These are phyloP conservation scores for Euura saliciscinereae DNA, from an alignment of 1,140 invertebrate genomes.

Conservation along the genomic window DNA sequence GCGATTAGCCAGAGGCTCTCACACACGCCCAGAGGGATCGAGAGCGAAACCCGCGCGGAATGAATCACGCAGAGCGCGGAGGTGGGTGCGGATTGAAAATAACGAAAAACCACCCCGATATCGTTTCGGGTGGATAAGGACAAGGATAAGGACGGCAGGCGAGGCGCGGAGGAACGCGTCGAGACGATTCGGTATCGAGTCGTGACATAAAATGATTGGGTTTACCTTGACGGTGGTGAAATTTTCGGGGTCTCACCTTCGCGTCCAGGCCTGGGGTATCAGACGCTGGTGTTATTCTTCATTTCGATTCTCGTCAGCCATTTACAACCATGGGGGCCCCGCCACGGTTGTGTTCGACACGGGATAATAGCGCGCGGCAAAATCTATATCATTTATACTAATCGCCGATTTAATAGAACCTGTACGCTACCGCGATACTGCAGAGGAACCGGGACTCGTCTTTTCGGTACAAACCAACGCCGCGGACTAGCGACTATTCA, in stretches of 20 bases:
- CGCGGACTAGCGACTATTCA: conserved; percentile 29
- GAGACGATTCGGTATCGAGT: background rate
- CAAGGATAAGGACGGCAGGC: background rate
- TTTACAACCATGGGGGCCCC: conserved; percentile 44
- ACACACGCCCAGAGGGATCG: background rate
- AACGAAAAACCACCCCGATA: background rate
- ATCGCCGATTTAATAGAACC: background rate
- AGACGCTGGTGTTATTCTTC: conserved; percentile 36
- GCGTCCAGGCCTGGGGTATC: conserved; percentile 40
- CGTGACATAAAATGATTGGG: background rate
- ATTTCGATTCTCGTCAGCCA: conserved; percentile 47
- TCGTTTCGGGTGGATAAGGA: background rate
- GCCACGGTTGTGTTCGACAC: conserved; percentile 31
- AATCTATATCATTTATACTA: background rate
- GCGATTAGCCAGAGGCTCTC: no score
- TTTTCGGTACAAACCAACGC: conserved; percentile 10
- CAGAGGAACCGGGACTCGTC: no score
- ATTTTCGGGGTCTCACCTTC: conserved; percentile 37
- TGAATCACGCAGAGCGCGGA: no score
- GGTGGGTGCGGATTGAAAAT: no score
- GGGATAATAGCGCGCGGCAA: conserved; percentile 15
- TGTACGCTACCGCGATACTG: no score
- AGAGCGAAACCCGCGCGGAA: no score
- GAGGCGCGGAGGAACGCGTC: background rate
- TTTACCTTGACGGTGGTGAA: background rate